Evolutionary conservation across 2,888 invertebrate species (phyloP), one percentile per base, ranked within the genome.

Genomic region (Eilema caniola): DNA sequence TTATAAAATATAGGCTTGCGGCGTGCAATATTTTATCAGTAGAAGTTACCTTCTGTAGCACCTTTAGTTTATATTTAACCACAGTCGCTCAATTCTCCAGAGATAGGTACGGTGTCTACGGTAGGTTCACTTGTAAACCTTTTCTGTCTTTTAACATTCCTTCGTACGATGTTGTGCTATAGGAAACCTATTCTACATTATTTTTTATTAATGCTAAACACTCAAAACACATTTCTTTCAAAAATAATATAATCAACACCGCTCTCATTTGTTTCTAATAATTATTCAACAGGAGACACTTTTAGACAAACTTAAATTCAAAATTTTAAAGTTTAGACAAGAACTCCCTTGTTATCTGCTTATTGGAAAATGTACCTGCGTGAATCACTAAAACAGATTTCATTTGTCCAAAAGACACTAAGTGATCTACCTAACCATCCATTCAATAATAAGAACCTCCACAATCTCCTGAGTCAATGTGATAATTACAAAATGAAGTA

Each of bases 401-500:
- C 57, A 12, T 8, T 57, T 57, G 8, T 25, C 14, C 25, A 59
- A n/a, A 1, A 47, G 16, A 16, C 41, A 4, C 33, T 14, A 37
- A 62, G 23, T 24, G 20, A 47, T 20, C 5, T 20, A 47, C 20
- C 47, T 20, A 53, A 4, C n/a, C 10, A n/a, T 53, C 62, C 7
- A 25, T 53, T 41, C 1, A 25, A 20, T 23, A 47, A 28, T 47
- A 25, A 47, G 28, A 28, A 47, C 53, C 28, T 53, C n/a, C n/a
- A 25, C n/a, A 14, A 53, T 20, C 25, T 62, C 64, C 23, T 23
- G 37, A 62, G 61, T 53, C 61, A 70, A 69, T 65, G 28, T 56
- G 66, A 62, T 41, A 11, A 41, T 62, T 62, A 37, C 25, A 41
- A 41, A 16, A 37, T 37, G 62, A 41, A 62, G 62, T 62, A 41